Percentiles rank a stretch among this genome's conserved stretches.
Evolutionary conservation across 2,797 vertebrate genomes (phyloP).

Genomic region (Phataginus tetradactyla): DNA sequence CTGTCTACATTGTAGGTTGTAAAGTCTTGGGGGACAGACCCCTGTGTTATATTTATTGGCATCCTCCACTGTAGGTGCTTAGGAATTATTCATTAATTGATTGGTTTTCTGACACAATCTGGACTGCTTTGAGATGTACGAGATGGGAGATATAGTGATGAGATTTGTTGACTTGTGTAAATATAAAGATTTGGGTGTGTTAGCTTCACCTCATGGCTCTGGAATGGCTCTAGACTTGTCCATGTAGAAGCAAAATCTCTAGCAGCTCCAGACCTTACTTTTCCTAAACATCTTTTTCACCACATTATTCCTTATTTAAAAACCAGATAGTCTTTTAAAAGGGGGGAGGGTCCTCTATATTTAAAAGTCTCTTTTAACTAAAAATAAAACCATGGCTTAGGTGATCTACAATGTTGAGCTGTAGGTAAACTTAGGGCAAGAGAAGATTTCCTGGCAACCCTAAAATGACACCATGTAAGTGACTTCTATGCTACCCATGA

Average conservation of each 20-base stretch:
- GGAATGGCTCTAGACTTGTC: background rate
- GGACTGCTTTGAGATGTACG: background rate
- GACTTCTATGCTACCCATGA: background rate
- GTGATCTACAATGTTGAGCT: background rate
- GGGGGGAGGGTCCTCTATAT: background rate
- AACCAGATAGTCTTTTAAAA: background rate
- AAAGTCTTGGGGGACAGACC: background rate
- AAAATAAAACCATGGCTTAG: background rate
- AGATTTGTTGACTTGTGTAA: background rate
- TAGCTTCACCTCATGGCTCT: background rate
- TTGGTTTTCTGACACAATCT: constrained; percentile 29
- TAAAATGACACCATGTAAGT: background rate
- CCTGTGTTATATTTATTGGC: background rate
- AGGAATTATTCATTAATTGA: background rate
- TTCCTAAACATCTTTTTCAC: background rate
- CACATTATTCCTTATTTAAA: background rate
- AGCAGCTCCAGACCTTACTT: constrained; percentile 22
- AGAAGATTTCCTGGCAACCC: background rate
- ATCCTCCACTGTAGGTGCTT: background rate
- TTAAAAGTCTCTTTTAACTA: constrained; percentile 16
- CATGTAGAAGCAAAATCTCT: constrained; percentile 23
- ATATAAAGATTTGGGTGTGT: background rate
- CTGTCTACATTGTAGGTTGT: background rate
- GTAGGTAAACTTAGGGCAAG: background rate
- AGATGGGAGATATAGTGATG: background rate